phyloP scores from a whole-genome alignment of 2,113 vertebrate species.

The Gymnorhina tibicen region DNA sequence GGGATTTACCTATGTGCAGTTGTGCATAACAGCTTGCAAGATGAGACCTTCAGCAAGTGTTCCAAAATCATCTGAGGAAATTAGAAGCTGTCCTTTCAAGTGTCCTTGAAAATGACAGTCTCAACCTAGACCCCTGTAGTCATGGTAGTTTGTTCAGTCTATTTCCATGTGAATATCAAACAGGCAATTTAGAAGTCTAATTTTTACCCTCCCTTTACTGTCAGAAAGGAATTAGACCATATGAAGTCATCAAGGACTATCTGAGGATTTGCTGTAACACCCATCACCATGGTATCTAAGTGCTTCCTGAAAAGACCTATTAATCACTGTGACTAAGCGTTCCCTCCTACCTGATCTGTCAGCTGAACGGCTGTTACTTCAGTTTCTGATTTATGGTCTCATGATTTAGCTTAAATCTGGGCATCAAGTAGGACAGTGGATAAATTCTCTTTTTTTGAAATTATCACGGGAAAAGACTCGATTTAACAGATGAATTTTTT shows the following conservation, averaged over 20 bases:
- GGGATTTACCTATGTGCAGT: neutral
- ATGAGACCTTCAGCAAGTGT: neutral
- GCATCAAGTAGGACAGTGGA: neutral
- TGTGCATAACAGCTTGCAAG: neutral
- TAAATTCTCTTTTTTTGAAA: neutral
- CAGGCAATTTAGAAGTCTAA: conserved; percentile 59
- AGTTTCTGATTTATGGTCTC: conserved; percentile 9
- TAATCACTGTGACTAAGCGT: conserved; percentile 17
- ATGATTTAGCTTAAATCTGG: conserved; percentile 20
- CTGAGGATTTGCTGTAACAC: conserved; percentile 50
- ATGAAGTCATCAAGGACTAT: conserved; percentile 63
- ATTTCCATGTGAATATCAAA: conserved; percentile 39
- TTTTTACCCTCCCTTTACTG: conserved; percentile 39
- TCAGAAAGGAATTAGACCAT: conserved; percentile 53
- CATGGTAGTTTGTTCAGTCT: conserved; percentile 21
- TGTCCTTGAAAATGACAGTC: conserved; percentile 42
- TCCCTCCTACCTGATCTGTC: conserved; percentile 39
- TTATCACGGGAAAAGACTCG: neutral
- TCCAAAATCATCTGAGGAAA: conserved; percentile 26
- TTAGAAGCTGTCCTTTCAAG: conserved; percentile 7
- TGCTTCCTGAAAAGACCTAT: conserved; percentile 53
- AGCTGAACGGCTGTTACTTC: neutral
- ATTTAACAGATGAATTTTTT: neutral
- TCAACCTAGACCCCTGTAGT: conserved; percentile 37
- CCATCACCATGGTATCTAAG: conserved; percentile 53